phyloP scores from a whole-genome alignment of 2,888 invertebrate genomes.

The Augochlorella aurata region DNA sequence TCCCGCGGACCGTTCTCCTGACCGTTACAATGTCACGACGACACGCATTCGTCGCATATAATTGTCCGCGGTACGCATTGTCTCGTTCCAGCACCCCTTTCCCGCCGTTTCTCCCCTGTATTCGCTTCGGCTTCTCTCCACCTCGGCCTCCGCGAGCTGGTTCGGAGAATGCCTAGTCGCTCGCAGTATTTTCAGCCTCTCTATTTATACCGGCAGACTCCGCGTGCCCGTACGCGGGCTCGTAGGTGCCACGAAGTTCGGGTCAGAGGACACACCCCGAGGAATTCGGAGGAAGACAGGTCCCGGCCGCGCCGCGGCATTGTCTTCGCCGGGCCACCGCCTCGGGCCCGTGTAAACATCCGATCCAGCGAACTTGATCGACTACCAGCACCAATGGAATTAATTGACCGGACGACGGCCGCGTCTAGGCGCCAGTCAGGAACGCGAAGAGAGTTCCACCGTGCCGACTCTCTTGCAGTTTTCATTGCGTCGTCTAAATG shows the following conservation, averaged over 20 bases:
- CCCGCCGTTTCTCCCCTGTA: slow-evolving; percentile 9
- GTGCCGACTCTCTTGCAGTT: background rate
- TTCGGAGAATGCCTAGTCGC: slow-evolving; percentile 63
- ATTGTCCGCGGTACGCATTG: slow-evolving; percentile 72
- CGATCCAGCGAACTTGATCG: slow-evolving; percentile 50
- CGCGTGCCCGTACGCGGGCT: slow-evolving; percentile 50
- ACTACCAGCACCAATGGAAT: slow-evolving; percentile 52
- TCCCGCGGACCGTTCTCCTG: slow-evolving; percentile 11
- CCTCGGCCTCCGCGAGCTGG: slow-evolving; percentile 40
- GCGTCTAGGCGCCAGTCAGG: slow-evolving; percentile 37
- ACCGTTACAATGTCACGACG: slow-evolving; percentile 63
- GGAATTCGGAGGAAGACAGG: slow-evolving; percentile 56
- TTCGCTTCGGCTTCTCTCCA: slow-evolving; percentile 17
- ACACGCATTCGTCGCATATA: slow-evolving; percentile 76
- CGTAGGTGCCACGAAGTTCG: slow-evolving; percentile 68
- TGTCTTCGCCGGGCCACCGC: slow-evolving; percentile 42
- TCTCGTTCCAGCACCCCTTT: slow-evolving; percentile 54
- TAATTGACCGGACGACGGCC: slow-evolving; percentile 36
- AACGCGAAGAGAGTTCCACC: slow-evolving; percentile 10
- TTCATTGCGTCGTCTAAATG: background rate
- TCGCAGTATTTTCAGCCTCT: slow-evolving; percentile 73
- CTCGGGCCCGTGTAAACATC: slow-evolving; percentile 48
- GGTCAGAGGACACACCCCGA: slow-evolving; percentile 74
- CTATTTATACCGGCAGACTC: slow-evolving; percentile 72
- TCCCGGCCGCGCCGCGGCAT: background rate